Base-by-base conservation (phyloP, 2,888 invertebrate species). In the Eurytoma adleriae region DNA sequence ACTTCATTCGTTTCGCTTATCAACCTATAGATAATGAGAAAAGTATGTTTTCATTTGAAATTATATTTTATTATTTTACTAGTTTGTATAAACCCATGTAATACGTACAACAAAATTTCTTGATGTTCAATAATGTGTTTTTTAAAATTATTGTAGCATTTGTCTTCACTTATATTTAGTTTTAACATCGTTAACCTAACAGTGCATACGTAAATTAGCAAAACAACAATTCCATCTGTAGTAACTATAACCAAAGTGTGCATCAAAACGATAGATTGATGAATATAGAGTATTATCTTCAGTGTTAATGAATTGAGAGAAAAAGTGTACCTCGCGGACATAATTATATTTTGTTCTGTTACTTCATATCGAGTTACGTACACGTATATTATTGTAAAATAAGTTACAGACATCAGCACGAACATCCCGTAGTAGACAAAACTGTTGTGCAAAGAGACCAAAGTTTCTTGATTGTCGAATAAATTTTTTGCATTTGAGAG, bases 1-100 rank as follows among this genome's bases (percentile, higher is more conserved):
- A 72, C 18, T 1, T 2, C 3, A 24, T 72, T 72, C 4, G 62
- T 72, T 30, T 72, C 52, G 24, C 62, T 10, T 12, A 72, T 50
- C 27, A 18, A 30, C 16, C 62, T 71, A 16, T 50, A 56, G 13
- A 30, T 13, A 20, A 48, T 27, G 18, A n/a, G n/a, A n/a, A n/a
- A n/a, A n/a, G n/a, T n/a, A n/a, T n/a, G n/a, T n/a, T n/a, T n/a
- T n/a, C 3, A n/a, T 24, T n/a, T 48, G 24, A 59, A 10, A 7
- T 24, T 61, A 3, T 24, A 61, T 14, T 12, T 61, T 24, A 1
- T n/a, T n/a, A 7, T 61, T 1, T 59, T 59, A 54, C 5, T 7
- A 16, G 20, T 54, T 24, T 5, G n/a, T 0, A 24, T 61, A 69
- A 14, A 10, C 20, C 3, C n/a, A 12, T 1, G 13, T 14, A 16